These are phyloP conservation scores for Galago senegalensis DNA, from an alignment of 2,797 vertebrate species.

Conservation along the genomic window DNA sequence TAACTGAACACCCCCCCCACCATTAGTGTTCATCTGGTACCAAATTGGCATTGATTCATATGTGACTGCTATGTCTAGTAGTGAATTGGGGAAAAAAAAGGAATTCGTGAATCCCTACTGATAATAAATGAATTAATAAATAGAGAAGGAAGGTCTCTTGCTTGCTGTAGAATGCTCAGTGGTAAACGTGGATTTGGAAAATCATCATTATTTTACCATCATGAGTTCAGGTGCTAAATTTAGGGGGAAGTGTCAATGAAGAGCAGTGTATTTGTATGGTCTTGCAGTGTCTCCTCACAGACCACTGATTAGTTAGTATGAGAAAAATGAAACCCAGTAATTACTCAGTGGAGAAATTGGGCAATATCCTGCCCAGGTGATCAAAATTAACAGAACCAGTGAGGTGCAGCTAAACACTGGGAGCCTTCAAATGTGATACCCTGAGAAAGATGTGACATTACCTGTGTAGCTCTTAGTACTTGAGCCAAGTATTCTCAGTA, in stretches of 20 bases:
- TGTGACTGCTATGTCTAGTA: not conserved
- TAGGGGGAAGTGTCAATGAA: not conserved
- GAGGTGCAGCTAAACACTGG: not conserved
- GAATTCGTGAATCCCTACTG: not conserved
- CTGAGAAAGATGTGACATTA: not conserved
- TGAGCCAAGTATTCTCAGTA: not conserved
- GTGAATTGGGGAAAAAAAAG: not conserved
- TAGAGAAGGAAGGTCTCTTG: not conserved
- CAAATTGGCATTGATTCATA: too few species aligned
- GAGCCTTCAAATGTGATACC: not conserved
- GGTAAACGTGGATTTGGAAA: not conserved
- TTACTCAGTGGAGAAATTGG: slow-evolving; percentile 40
- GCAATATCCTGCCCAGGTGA: not conserved
- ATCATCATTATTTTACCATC: not conserved
- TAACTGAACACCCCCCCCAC: too few species aligned
- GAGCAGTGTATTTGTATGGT: not conserved
- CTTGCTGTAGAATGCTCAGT: not conserved
- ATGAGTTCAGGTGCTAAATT: not conserved
- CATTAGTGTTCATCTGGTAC: too few species aligned
- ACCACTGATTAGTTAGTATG: not conserved
- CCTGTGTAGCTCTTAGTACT: not conserved
- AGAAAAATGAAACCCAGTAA: not conserved
- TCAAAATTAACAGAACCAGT: not conserved
- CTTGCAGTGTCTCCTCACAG: not conserved
- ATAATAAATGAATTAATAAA: not conserved